phyloP scores from a whole-genome alignment of 92 coral and sea anemone genomes.

The Epizoanthus scotinus region DNA sequence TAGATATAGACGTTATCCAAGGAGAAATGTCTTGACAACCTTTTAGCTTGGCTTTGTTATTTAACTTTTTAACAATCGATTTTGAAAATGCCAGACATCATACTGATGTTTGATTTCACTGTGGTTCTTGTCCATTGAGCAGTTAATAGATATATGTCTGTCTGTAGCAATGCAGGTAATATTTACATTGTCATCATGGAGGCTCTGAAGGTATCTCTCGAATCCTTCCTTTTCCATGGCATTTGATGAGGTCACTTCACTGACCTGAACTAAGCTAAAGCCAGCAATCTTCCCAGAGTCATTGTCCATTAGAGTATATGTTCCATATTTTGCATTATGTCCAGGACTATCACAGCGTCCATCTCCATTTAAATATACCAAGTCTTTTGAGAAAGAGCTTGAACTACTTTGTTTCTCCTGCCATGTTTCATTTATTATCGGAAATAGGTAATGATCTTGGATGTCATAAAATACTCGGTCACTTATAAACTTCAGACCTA shows the following conservation, averaged over 20 bases:
- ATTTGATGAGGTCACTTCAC: conserved; percentile 63
- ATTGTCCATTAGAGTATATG: conserved; percentile 63
- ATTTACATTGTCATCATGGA: background rate
- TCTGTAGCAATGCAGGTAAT: conserved; percentile 40
- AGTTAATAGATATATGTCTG: conserved; percentile 51
- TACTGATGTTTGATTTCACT: conserved; percentile 53
- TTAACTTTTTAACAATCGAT: conserved; percentile 56
- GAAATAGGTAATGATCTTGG: conserved; percentile 35
- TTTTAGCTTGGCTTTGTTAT: conserved; percentile 55
- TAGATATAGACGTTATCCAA: conserved; percentile 60
- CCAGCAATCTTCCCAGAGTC: conserved; percentile 49
- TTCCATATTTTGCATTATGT: conserved; percentile 70
- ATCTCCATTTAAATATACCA: conserved; percentile 66
- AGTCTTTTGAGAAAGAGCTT: conserved; percentile 36
- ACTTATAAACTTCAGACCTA: conserved; percentile 32
- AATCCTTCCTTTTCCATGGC: conserved; percentile 68
- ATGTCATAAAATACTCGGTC: conserved; percentile 34
- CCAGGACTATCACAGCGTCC: conserved; percentile 75
- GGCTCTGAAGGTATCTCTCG: conserved; percentile 25
- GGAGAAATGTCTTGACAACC: conserved; percentile 42
- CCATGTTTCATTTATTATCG: conserved; percentile 38
- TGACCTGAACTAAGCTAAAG: conserved; percentile 62
- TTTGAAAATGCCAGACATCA: conserved; percentile 74
- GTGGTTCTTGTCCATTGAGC: conserved; percentile 52
- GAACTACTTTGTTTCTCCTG: conserved; percentile 15